Conservation (phyloP, 2,888 invertebrate genomes). For the Diogma glabrata region DNA sequence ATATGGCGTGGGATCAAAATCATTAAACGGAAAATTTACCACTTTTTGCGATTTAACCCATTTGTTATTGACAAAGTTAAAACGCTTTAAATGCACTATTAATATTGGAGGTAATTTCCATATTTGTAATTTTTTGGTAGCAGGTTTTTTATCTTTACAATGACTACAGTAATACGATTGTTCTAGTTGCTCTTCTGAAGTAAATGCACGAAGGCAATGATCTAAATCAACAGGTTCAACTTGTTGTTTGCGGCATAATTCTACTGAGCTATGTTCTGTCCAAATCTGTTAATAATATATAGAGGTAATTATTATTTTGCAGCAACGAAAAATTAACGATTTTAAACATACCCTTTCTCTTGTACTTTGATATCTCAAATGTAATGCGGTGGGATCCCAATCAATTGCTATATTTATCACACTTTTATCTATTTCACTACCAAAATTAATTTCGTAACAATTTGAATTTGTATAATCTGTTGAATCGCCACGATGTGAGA, state of each 20-base stretch:
- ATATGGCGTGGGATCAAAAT: conserved; percentile 80
- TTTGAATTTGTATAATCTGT: background rate
- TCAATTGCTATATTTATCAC: conserved; percentile 64
- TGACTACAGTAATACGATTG: conserved; percentile 76
- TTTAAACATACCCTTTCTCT: conserved; percentile 48
- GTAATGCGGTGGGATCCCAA: conserved; percentile 91
- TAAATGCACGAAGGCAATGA: conserved; percentile 79
- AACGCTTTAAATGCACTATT: conserved; percentile 87
- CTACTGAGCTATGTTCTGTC: conserved; percentile 64
- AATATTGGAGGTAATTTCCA: conserved; percentile 84
- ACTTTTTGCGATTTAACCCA: conserved; percentile 94
- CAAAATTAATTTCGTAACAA: conserved; percentile 3
- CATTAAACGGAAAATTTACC: conserved; percentile 75
- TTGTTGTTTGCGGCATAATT: conserved; percentile 54
- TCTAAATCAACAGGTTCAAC: conserved; percentile 75
- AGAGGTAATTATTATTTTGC: background rate
- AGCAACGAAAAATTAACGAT: background rate
- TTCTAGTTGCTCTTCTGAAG: conserved; percentile 73
- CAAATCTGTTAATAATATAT: conserved; percentile 44
- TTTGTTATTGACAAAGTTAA: conserved; percentile 79
- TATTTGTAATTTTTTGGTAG: conserved; percentile 82
- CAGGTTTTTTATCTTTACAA: conserved; percentile 72
- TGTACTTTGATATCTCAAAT: conserved; percentile 74
- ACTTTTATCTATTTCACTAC: conserved; percentile 10
- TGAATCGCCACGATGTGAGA: background rate